Percentiles rank a stretch among this genome's conserved stretches.
Conservation (phyloP, 2,113 vertebrate species). For the Sardina pilchardus region DNA sequence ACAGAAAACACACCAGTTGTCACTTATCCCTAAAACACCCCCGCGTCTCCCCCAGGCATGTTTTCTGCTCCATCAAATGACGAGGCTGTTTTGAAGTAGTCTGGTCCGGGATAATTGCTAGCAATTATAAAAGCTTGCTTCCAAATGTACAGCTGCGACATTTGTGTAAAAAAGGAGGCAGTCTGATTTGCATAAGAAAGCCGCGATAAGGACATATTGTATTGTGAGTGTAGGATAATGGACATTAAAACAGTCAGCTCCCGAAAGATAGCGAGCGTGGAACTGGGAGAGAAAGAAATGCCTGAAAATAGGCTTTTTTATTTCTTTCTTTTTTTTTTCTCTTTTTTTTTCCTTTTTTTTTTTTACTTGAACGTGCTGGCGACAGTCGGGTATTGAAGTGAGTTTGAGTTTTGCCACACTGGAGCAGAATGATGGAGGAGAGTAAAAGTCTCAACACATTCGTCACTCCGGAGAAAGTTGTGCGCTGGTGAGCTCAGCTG, state of each 20-base stretch:
- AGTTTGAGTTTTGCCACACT: background rate
- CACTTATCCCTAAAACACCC: conserved; percentile 14
- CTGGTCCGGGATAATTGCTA: conserved; percentile 55
- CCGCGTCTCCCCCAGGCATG: background rate
- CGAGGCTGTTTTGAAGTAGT: conserved; percentile 53
- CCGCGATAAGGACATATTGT: conserved; percentile 53
- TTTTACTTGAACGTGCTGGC: background rate
- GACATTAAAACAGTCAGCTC: conserved; percentile 31
- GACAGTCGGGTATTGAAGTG: background rate
- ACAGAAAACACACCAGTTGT: conserved; percentile 10
- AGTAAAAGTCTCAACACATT: too few relatives aligned
- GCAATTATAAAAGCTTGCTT: conserved; percentile 54
- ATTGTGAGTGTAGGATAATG: conserved; percentile 39
- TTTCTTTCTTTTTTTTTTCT: background rate
- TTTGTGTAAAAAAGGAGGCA: conserved; percentile 38
- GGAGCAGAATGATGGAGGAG: background rate
- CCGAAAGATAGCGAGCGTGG: background rate
- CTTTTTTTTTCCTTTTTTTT: background rate
- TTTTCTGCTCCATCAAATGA: conserved; percentile 44
- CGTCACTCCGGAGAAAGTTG: background rate
- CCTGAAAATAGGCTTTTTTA: background rate
- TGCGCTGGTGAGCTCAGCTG: background rate
- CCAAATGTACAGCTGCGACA: conserved; percentile 54
- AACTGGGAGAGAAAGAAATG: background rate
- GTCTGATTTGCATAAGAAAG: conserved; percentile 60